Evolutionary conservation across 1,140 invertebrate species (phyloP), one percentile per base, ranked within the genome.

Genomic region (Onthophagus taurus): DNA sequence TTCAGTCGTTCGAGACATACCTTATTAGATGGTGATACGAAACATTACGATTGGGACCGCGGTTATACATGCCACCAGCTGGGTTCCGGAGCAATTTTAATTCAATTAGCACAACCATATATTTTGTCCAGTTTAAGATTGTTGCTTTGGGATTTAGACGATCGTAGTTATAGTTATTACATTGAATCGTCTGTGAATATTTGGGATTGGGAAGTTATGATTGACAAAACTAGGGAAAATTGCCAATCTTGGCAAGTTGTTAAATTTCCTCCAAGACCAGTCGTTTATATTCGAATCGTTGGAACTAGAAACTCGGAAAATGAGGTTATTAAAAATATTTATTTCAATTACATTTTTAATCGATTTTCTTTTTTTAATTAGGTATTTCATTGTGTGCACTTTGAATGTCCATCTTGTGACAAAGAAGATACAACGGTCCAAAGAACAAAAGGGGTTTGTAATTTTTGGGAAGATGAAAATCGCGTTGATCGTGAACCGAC

Each of bases 1-100:
- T 52, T 74, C 41, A 91, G 91, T 60, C 77, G 92, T 35, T 85
- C 83, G 35, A 74, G 93, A 37, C 95, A 98, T 74, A 85, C 90
- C n/a, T 72, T 99, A 6, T 76, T 99, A 42, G 97, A 99, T 75
- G 94, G 93, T 2, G 89, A 98, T 58, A 89, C 77, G 19, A 77
- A 83, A 50, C 83, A 88, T 63, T 99, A 99, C 68, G 92, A 98
- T 72, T 98, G 94, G 94, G 94, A 99, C 66, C 89, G 83, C 48
- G 92, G 96, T 34, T 99, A 98, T 66, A 98, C 94, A 2, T 98
- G 94, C 67, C 96, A 99, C 74, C 95, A 99, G 69, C 71, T 99
- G 26, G 93, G 94, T 49, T 92, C 85, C 57, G 94, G 95, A 20
- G 79, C 83, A 48, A 97, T 99, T 59, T 75, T 92, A 48, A 81